Base-by-base conservation (phyloP, 2,888 invertebrate genomes). In the Stenodera caucasica region DNA sequence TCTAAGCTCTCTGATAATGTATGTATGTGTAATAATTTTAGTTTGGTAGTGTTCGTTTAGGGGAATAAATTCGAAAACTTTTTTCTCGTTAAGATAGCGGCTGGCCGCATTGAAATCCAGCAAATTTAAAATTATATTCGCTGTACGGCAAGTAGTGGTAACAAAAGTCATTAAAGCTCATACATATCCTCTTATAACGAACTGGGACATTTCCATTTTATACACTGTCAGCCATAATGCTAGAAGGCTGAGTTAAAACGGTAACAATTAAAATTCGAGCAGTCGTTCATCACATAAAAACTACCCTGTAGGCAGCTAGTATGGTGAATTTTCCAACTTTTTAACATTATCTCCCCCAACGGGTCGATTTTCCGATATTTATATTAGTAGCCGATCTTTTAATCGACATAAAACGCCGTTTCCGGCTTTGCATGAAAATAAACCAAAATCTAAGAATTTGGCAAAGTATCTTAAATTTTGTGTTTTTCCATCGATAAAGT, bases 291-390 rank as follows among this genome's bases (percentile, higher is more conserved):
- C 64, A 59, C 52, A 53, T 52, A 49, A 54, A 57, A 49, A 49
- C 49, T 35, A 37, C 61, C 63, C 61, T 59, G 30, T 23, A 64
- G 63, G 64, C 61, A 56, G 58, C 57, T 55, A 65, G 66, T 63
- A 64, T 60, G 63, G 58, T 57, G 67, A 70, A 65, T 72, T 68
- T 66, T 45, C 62, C 60, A 70, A 71, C 68, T 73, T 73, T 72
- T 66, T 64, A 66, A 67, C 63, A 62, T 70, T 73, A 73, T 73
- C 71, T 67, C 68, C 68, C 75, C 72, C 73, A 58, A 29, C 55
- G 73, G 73, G 72, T 73, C 72, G 73, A 75, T 73, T 68, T 61
- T 29, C 64, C 60, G 65, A 70, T 73, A 75, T 75, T 73, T 73
- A 73, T 72, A 71, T 71, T 64, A 68, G 67, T 67, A n/a, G n/a